Conservation (phyloP, 2,797 vertebrate species). For the Etheostoma perlongum region DNA sequence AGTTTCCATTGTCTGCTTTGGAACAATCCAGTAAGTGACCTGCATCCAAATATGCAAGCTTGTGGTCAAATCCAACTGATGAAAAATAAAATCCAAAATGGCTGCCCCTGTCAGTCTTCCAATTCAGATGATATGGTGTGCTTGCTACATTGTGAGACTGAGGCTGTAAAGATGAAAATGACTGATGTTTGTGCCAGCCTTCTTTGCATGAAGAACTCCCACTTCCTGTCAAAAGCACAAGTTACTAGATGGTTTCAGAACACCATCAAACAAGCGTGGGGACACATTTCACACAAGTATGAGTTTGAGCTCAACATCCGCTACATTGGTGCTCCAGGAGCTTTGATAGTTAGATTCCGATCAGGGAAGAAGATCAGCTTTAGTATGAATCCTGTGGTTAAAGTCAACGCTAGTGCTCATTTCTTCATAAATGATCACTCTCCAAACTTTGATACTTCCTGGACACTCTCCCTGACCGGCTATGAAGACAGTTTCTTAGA, state of each 20-base stretch:
- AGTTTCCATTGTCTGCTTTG: slow-evolving; percentile 83
- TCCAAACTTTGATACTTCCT: slow-evolving; percentile 78
- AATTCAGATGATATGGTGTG: slow-evolving; percentile 89
- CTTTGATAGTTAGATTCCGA: slow-evolving; percentile 89
- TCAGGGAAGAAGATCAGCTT: slow-evolving; percentile 90
- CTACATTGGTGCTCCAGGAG: slow-evolving; percentile 83
- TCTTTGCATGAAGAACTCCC: slow-evolving; percentile 85
- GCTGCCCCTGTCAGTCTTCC: slow-evolving; percentile 88
- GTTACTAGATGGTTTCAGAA: slow-evolving; percentile 92
- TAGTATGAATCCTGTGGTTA: slow-evolving; percentile 89
- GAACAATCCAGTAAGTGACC: slow-evolving; percentile 69
- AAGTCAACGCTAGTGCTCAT: slow-evolving; percentile 85
- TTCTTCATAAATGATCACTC: slow-evolving; percentile 85
- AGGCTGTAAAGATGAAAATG: slow-evolving; percentile 16
- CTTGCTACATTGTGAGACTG: slow-evolving; percentile 85
- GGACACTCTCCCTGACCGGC: slow-evolving; percentile 87
- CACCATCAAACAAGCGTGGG: slow-evolving; percentile 89
- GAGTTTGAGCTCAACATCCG: slow-evolving; percentile 90
- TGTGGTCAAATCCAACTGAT: slow-evolving; percentile 88
- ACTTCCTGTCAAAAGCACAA: slow-evolving; percentile 85
- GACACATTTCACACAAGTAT: slow-evolving; percentile 91
- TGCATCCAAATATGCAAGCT: slow-evolving; percentile 77
- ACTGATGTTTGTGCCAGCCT: slow-evolving; percentile 70
- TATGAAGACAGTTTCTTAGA: slow-evolving; percentile 89
- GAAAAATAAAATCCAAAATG: slow-evolving; percentile 63